phyloP scores from a whole-genome alignment of 2,797 vertebrate genomes.

The Hoplostethus mediterraneus region DNA sequence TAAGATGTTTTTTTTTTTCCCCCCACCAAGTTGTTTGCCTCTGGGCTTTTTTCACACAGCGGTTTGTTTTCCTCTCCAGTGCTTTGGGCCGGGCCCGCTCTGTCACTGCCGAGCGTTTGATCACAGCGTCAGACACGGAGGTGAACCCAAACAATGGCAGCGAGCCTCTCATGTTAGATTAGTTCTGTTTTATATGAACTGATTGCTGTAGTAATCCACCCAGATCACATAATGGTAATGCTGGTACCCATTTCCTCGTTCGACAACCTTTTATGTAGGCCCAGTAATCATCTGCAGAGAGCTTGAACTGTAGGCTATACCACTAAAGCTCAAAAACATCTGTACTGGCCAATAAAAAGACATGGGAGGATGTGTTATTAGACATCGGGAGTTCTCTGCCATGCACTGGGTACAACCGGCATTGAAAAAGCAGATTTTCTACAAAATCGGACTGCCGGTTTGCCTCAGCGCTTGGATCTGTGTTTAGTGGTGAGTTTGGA shows the following conservation, averaged over 20 bases:
- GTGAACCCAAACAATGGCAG: slow-evolving; percentile 69
- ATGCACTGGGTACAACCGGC: slow-evolving; percentile 43
- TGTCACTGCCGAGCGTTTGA: slow-evolving; percentile 44
- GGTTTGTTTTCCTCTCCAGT: slow-evolving; percentile 1
- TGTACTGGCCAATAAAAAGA: slow-evolving; percentile 75
- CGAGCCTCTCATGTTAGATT: slow-evolving; percentile 61
- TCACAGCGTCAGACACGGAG: slow-evolving; percentile 44
- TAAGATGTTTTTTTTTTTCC: not conserved
- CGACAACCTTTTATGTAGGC: slow-evolving; percentile 71
- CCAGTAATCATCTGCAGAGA: slow-evolving; percentile 77
- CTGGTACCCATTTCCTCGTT: slow-evolving; percentile 74
- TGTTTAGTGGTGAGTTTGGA: slow-evolving; percentile 62
- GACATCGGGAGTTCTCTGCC: slow-evolving; percentile 63
- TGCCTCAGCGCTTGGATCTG: slow-evolving; percentile 50
- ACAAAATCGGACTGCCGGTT: slow-evolving; percentile 49
- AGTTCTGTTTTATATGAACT: slow-evolving; percentile 75
- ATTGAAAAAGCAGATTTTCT: slow-evolving; percentile 60
- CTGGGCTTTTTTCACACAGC: slow-evolving; percentile 28
- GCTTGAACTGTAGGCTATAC: slow-evolving; percentile 53
- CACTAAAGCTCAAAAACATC: slow-evolving; percentile 75
- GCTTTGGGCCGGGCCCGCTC: slow-evolving; percentile 31
- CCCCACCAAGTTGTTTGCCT: slow-evolving; percentile 27
- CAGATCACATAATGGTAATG: slow-evolving; percentile 79
- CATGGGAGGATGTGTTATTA: slow-evolving; percentile 72
- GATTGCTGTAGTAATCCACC: slow-evolving; percentile 74